Conservation (phyloP, 2,888 invertebrate species). For the Drosophila flavopinicola region DNA sequence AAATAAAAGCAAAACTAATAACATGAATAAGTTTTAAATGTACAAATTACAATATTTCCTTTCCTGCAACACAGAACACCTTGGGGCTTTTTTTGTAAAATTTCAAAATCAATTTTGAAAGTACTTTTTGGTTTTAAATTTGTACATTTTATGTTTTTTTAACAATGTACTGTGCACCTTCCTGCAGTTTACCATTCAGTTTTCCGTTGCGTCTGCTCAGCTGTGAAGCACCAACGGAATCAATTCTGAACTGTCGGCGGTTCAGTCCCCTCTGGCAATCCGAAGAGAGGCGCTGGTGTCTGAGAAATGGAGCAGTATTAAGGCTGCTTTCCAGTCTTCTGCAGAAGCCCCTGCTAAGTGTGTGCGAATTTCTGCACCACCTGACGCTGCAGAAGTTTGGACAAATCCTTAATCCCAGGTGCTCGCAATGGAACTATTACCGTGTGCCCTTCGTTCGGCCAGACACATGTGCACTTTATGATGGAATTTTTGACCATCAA, state of each 20-base stretch:
- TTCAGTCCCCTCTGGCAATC: conserved; percentile 10
- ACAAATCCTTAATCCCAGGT: conserved; percentile 39
- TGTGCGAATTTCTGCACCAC: conserved; percentile 39
- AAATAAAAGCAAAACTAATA: too few species aligned
- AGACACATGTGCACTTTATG: conserved; percentile 44
- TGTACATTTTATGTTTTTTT: conserved; percentile 4
- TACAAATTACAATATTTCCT: too few species aligned
- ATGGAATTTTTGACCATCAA: conserved; percentile 41
- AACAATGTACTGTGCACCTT: conserved; percentile 28
- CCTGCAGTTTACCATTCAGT: conserved; percentile 22
- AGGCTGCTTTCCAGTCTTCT: conserved; percentile 16
- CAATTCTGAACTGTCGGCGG: conserved; percentile 8
- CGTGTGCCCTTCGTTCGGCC: conserved; percentile 45
- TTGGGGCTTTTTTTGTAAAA: too few species aligned
- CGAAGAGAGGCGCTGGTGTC: conserved; percentile 39
- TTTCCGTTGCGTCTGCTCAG: conserved; percentile 5
- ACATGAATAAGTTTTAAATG: too few species aligned
- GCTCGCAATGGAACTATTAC: conserved; percentile 30
- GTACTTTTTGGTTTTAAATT: conserved; percentile 6
- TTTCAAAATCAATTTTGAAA: too few species aligned
- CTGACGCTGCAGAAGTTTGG: conserved; percentile 46
- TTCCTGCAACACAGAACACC: too few species aligned
- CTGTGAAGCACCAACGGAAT: conserved; percentile 13
- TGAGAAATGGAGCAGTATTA: conserved; percentile 19
- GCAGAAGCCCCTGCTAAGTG: conserved; percentile 11